phyloP scores from a whole-genome alignment of 2,888 invertebrate genomes.

The Timema podura region DNA sequence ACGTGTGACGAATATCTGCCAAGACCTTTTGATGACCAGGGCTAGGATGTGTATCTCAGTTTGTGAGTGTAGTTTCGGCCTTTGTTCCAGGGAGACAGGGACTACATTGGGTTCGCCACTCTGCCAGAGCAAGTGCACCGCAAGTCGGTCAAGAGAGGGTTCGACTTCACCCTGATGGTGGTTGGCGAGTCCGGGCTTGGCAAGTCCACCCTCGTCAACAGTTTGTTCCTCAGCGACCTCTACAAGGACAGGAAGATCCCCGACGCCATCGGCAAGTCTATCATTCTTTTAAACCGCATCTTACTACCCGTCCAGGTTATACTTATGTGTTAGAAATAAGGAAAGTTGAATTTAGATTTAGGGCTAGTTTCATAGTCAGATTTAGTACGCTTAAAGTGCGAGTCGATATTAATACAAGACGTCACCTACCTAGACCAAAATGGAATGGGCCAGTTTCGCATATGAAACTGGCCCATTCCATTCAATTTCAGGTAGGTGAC shows the following conservation, averaged over 20 bases:
- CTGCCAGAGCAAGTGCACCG: conserved; percentile 94
- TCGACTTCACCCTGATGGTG: conserved; percentile 96
- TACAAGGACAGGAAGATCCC: conserved; percentile 79
- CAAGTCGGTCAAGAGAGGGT: conserved; percentile 93
- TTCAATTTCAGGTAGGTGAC: too few species aligned
- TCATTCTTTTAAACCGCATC: background rate
- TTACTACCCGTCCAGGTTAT: conserved; percentile 4
- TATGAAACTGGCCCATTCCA: too few species aligned
- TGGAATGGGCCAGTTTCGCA: too few species aligned
- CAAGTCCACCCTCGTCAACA: conserved; percentile 92
- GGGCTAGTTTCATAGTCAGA: too few species aligned
- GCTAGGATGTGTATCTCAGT: background rate
- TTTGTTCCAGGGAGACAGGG: conserved; percentile 47
- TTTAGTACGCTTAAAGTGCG: too few species aligned
- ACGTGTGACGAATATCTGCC: too few species aligned
- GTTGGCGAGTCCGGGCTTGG: conserved; percentile 93
- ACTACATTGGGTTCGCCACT: conserved; percentile 93
- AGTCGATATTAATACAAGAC: too few species aligned
- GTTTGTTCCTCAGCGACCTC: conserved; percentile 87
- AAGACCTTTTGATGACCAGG: background rate
- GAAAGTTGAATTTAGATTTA: too few species aligned
- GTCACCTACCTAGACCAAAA: too few species aligned
- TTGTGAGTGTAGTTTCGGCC: conserved; percentile 12
- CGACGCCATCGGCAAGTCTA: conserved; percentile 60
- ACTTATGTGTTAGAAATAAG: too few species aligned